Percentiles rank a stretch among this genome's conserved stretches.
Evolutionary conservation across 2,113 vertebrate species (phyloP).

Genomic region (Cololabis saira): DNA sequence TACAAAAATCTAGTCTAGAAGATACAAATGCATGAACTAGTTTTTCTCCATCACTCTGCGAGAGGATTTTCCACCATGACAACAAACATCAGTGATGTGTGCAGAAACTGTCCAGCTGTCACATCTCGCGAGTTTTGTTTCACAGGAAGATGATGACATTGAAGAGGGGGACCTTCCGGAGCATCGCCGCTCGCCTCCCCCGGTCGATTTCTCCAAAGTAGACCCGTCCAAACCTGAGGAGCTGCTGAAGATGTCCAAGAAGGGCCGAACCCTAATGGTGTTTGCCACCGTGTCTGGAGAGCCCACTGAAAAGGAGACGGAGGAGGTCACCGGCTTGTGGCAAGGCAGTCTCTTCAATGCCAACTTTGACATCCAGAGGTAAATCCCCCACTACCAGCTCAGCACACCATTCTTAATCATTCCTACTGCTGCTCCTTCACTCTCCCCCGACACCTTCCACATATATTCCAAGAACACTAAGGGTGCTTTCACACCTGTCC

Average conservation of each 20-base stretch:
- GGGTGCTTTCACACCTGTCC: too few relatives aligned
- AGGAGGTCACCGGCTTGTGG: slow-evolving; percentile 95
- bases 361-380: slow-evolving; percentile 97
- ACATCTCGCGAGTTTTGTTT: neutral
- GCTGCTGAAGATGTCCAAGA: slow-evolving; percentile 93
- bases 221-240: slow-evolving; percentile 93
- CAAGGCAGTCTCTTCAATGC: slow-evolving; percentile 98
- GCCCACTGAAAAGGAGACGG: slow-evolving; percentile 94
- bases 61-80: too few relatives aligned
- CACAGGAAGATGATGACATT: slow-evolving; percentile 94
- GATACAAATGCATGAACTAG: too few relatives aligned
- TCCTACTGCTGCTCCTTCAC: too few relatives aligned
- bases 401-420: too few relatives aligned
- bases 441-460: too few relatives aligned
- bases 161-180: slow-evolving; percentile 97
- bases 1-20: too few relatives aligned
- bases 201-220: slow-evolving; percentile 92
- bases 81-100: too few relatives aligned
- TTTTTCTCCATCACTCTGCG: too few relatives aligned
- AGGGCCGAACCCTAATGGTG: slow-evolving; percentile 96
- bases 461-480: too few relatives aligned
- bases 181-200: slow-evolving; percentile 89
- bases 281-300: slow-evolving; percentile 91
- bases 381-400: neutral
- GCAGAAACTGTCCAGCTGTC: neutral